Conservation (phyloP, 2,113 vertebrate species). For the Ovis aries region DNA sequence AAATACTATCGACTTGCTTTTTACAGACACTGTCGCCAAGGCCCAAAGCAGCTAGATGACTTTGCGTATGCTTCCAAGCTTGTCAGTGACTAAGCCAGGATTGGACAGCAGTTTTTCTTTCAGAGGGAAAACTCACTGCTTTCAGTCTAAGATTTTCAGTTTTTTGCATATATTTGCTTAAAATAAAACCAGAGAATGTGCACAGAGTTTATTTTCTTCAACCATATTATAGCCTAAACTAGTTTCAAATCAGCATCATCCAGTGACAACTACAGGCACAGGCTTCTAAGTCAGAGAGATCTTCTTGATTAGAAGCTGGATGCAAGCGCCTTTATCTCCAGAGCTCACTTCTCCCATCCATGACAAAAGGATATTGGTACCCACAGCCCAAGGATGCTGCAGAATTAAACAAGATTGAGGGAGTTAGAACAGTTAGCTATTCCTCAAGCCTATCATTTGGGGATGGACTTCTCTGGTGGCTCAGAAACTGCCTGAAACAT, state of each 20-base stretch:
- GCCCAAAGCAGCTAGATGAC: conserved; percentile 4
- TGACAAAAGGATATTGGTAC: too few species aligned
- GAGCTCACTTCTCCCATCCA: background rate
- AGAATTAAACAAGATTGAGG: background rate
- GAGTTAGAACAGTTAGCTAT: background rate
- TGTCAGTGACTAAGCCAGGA: background rate
- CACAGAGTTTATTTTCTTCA: background rate
- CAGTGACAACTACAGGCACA: background rate
- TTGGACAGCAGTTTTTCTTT: background rate
- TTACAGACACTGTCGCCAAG: background rate
- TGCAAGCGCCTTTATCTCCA: background rate
- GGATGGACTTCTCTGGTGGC: background rate
- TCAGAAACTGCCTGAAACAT: background rate
- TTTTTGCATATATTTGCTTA: background rate
- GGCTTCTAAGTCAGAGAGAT: background rate
- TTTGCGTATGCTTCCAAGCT: background rate
- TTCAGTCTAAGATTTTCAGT: background rate
- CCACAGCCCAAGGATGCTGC: background rate
- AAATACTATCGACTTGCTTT: conserved; percentile 27
- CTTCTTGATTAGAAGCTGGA: background rate
- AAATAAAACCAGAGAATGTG: background rate
- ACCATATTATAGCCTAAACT: background rate
- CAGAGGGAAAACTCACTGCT: background rate
- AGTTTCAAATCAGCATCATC: background rate
- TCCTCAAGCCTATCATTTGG: background rate